Evolutionary conservation across 2,113 vertebrate species (phyloP), one percentile per base, ranked within the genome.

Genomic region (Corvus cornix): DNA sequence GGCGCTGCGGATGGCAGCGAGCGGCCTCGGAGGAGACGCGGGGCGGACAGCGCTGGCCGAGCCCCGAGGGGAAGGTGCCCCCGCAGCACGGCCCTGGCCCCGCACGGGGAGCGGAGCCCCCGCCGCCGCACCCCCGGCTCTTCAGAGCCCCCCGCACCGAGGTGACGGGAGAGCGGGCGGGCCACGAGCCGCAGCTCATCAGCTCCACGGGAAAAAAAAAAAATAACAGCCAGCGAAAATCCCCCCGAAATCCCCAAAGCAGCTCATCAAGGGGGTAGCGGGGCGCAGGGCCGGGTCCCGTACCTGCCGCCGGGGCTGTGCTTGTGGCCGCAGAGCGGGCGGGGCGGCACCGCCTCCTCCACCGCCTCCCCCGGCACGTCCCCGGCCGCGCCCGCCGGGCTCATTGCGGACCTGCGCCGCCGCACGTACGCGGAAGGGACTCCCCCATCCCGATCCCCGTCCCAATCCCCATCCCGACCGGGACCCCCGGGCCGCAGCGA

Each of bases 361-460:
- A 7, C 37, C 44, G 35, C 89, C 64, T 26, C 28, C 92, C 46
- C 84, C 87, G 62, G 39, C 92, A 30, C 69, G 56, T 30, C 51
- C 85, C 73, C 37, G 60, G 78, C 82, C 53, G 82, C 59, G 73
- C 78, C 86, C 85, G 83, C 60, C 87, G 68, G 70, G 82, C 87
- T 91, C 94, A 94, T 95, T 96, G 95, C 83, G 90, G 93, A 97
- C 96, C 92, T 96, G 93, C 88, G 58, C 46, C 68, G 55, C 70
- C 23, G 90, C 88, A 81, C 84, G 89, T 80, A 80, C 76, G 59
- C 85, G 17, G 31, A n/a, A 10, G 26, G 9, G 73, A 9, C 9
- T 13, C 21, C 51, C n/a, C n/a, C n/a, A n/a, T n/a, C n/a, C n/a
- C n/a, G n/a, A n/a, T n/a, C n/a, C n/a, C n/a, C n/a, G n/a, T n/a